Base-by-base conservation (phyloP, 2,888 invertebrate genomes). In the Pyrrhia umbra region DNA sequence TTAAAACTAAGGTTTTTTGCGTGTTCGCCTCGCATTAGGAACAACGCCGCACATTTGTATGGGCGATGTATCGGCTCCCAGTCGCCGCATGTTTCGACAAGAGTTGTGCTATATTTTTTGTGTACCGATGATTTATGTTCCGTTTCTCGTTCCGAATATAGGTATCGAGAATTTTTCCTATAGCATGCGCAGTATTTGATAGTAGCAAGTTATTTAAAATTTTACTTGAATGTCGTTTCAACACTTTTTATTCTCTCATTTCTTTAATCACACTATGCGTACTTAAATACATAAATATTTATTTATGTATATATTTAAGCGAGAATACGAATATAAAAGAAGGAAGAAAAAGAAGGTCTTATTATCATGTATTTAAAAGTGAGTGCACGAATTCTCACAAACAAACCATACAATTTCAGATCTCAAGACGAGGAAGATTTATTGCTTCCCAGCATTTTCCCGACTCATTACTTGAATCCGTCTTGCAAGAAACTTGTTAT, bases 121-220 rank as follows among this genome's bases (percentile, higher is more conserved):
- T 43, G 40, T 47, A 45, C n/a, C 47, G 40, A 62, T 61, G 73
- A 74, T 71, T 71, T 71, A 71, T 59, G 50, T 55, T 42, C 16
- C 20, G 13, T 8, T 27, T 15, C 25, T 56, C 39, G 66, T 58
- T 43, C 58, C 42, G 20, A 34, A 40, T 1, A 23, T n/a, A 21
- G 3, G n/a, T 20, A 49, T 51, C 30, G 51, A 43, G 13, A 20
- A 68, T 63, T 43, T 49, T 21, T 8, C 10, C 18, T 52, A 23
- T 15, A 42, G 13, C 30, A 21, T 15, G 25, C 1, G 4, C 13
- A 37, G n/a, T 47, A 2, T 25, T 8, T 52, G 16, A 13, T n/a
- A 8, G 16, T 20, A 40, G n/a, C 20, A 16, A 34, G 13, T 6
- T n/a, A 57, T 16, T 25, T 15, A 23, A 27, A 57, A 4, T n/a